Evolutionary conservation across 64 coral and sea anemone genomes (phyloP), one percentile per base, ranked within the genome.

Genomic region (Montipora foliosa): DNA sequence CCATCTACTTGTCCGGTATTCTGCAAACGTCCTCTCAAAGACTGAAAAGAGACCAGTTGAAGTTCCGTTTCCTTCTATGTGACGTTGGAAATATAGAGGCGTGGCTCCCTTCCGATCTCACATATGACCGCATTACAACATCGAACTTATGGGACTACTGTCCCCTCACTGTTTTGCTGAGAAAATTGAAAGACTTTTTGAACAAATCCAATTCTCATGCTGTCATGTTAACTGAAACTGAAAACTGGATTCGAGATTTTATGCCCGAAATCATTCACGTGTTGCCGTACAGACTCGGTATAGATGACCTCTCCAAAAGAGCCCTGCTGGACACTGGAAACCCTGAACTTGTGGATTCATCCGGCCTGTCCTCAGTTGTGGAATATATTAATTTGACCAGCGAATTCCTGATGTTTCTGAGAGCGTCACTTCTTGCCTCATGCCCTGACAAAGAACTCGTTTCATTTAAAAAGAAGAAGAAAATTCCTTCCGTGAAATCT

Each of bases 121-220:
- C 8, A 53, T 93, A 76, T 67, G 82, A 93, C 61, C 52, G 82
- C 16, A 87, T 93, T 13, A 68, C 16, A 2, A 93, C 67, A 47
- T 93, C 91, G 2, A 93, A 87, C 53, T 68, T 87, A 25, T 87
- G 91, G 91, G 91, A 93, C 49, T 93, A 67, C 24, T 79, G 46
- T 67, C 74, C 57, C 0, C 59, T 93, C 5, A 46, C 74, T 22
- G 52, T 0, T 15, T 16, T 87, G 47, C 9, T 93, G 2, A 67
- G 17, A 5, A 51, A 49, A 46, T 25, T 53, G n/a, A 87, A 93
- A 50, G 57, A 19, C 9, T 22, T 87, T 14, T 21, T 93, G 1
- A 93, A 93, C 66, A 19, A 15, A 19, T 19, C 25, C n/a, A 93
- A 93, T 59, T 24, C 13, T 8, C 76, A 75, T 4, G 91, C 91